These are phyloP conservation scores for Merodon equestris DNA, from an alignment of 2,888 invertebrate species.

Conservation along the genomic window DNA sequence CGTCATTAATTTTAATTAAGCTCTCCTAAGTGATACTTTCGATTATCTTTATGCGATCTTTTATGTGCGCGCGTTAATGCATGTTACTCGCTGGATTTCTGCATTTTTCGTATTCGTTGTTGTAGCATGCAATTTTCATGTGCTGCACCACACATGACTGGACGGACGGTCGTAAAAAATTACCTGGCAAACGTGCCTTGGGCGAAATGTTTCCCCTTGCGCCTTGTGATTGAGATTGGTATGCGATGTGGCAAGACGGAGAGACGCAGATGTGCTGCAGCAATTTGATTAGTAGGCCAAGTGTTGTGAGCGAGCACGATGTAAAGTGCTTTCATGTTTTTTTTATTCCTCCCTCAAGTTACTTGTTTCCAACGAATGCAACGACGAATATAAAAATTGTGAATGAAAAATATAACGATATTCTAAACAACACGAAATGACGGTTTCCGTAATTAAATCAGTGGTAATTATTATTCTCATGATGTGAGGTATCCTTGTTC, in stretches of 20 bases:
- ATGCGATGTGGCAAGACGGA: neutral
- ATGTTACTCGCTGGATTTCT: slow-evolving; percentile 19
- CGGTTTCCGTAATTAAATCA: too few species aligned
- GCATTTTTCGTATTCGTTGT: too few species aligned
- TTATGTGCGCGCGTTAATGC: slow-evolving; percentile 34
- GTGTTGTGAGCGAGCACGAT: slow-evolving; percentile 22
- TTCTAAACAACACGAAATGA: too few species aligned
- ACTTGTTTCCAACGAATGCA: too few species aligned
- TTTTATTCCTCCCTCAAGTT: too few species aligned
- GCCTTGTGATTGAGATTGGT: too few species aligned
- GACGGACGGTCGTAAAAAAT: slow-evolving; percentile 20
- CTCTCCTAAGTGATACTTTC: slow-evolving; percentile 61
- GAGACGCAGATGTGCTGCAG: slow-evolving; percentile 22
- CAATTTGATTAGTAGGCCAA: slow-evolving; percentile 33
- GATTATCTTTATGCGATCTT: slow-evolving; percentile 59
- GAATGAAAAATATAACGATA: too few species aligned
- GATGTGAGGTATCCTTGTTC: too few species aligned
- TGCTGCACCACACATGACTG: slow-evolving; percentile 21
- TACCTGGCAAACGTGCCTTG: slow-evolving; percentile 15
- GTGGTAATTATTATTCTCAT: too few species aligned
- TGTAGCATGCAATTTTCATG: slow-evolving; percentile 31
- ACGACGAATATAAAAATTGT: too few species aligned
- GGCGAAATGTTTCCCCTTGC: slow-evolving; percentile 21
- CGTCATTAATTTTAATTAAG: slow-evolving; percentile 67
- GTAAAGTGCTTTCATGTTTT: too few species aligned